Conservation (phyloP, 2,888 invertebrate species). For the Erebia aethiops region DNA sequence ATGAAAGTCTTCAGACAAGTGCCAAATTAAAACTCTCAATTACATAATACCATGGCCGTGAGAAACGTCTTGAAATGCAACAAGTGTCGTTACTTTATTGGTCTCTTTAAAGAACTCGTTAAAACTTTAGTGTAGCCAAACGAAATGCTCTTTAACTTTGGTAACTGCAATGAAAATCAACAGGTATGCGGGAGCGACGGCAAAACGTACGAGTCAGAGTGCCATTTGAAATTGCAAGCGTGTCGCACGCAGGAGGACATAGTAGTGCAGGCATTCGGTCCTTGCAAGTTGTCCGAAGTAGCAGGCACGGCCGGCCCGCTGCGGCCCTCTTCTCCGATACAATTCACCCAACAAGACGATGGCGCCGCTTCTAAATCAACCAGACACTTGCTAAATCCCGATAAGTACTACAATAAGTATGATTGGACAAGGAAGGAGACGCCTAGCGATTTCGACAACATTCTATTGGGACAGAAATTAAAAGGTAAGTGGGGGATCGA, state of each 20-base stretch:
- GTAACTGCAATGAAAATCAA: slow-evolving; percentile 43
- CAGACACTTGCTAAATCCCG: slow-evolving; percentile 88
- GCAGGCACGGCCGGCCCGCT: slow-evolving; percentile 90
- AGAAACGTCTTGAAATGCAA: slow-evolving; percentile 28
- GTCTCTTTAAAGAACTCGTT: slow-evolving; percentile 31
- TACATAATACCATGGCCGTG: slow-evolving; percentile 7
- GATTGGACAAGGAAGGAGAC: slow-evolving; percentile 82
- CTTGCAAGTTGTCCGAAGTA: slow-evolving; percentile 87
- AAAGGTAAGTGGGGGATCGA: slow-evolving; percentile 60
- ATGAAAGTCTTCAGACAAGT: neutral
- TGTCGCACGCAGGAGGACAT: slow-evolving; percentile 92
- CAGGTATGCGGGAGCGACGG: slow-evolving; percentile 90
- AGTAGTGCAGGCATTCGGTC: slow-evolving; percentile 89
- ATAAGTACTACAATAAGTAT: slow-evolving; percentile 85
- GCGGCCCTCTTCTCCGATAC: slow-evolving; percentile 89
- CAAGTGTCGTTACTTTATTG: slow-evolving; percentile 31
- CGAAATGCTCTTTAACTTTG: slow-evolving; percentile 31
- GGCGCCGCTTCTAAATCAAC: slow-evolving; percentile 91
- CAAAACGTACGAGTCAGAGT: slow-evolving; percentile 92
- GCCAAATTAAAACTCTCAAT: slow-evolving; percentile 12
- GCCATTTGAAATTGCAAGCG: slow-evolving; percentile 90
- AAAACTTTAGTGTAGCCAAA: slow-evolving; percentile 32
- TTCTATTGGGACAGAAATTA: slow-evolving; percentile 69
- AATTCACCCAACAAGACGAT: slow-evolving; percentile 91
- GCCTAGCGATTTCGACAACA: slow-evolving; percentile 72